Evolutionary conservation across 2,113 vertebrate species (phyloP).

Genomic region (Puffinus mauretanicus): DNA sequence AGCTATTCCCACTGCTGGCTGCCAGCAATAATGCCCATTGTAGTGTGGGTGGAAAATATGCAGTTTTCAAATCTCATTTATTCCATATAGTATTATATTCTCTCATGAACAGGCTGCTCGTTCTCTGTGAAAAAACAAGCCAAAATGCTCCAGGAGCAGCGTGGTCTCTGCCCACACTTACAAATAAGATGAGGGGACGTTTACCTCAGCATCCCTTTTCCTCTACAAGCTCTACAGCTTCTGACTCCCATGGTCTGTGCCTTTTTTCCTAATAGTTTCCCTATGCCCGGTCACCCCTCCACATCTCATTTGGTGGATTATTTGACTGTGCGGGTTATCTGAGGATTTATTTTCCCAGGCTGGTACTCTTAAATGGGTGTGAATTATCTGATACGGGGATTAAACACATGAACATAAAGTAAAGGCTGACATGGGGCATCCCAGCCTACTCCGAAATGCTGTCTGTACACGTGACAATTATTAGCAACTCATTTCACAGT

Average conservation of each 20-base stretch:
- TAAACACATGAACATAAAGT: constrained; percentile 11
- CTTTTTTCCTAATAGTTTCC: constrained; percentile 4
- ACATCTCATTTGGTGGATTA: constrained; percentile 38
- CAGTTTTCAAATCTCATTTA: constrained; percentile 64
- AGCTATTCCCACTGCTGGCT: constrained; percentile 52
- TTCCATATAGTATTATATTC: constrained; percentile 42
- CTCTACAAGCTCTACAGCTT: background rate
- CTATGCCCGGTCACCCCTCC: background rate
- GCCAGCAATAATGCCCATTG: constrained; percentile 53
- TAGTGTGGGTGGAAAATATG: constrained; percentile 57
- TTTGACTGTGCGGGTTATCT: constrained; percentile 16
- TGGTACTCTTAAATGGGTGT: constrained; percentile 43
- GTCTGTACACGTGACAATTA: background rate
- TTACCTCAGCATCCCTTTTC: constrained; percentile 35
- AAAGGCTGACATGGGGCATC: constrained; percentile 1
- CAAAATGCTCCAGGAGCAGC: background rate
- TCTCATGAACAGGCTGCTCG: constrained; percentile 45
- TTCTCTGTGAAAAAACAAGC: constrained; percentile 27
- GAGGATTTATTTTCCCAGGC: constrained; percentile 52
- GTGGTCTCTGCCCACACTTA: constrained; percentile 45
- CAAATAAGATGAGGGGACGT: background rate
- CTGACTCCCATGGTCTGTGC: background rate
- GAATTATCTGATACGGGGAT: constrained; percentile 62
- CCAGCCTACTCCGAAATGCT: background rate
- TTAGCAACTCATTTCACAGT: constrained; percentile 21